Conservation (phyloP, 2,888 invertebrate genomes). For the Dioctria linearis region DNA sequence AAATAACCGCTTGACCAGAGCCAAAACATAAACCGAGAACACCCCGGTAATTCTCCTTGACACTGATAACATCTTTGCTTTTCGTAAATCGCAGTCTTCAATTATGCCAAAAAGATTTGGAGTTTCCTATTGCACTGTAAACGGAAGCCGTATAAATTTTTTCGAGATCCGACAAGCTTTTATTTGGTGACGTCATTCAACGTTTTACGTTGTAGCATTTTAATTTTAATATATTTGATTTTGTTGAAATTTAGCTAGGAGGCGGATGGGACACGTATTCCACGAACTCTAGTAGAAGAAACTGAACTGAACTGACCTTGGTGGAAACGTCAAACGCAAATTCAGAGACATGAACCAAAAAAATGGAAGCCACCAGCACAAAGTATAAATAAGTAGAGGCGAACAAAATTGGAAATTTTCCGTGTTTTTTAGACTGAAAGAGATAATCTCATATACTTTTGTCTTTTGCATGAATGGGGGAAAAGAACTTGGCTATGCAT, state of each 20-base stretch:
- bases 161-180: not conserved
- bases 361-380: too few species aligned
- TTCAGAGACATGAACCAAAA: not conserved
- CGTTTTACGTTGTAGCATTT: not conserved
- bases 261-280: conserved; percentile 34
- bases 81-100: conserved; percentile 4
- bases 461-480: too few species aligned
- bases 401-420: too few species aligned
- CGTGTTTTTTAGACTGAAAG: too few species aligned
- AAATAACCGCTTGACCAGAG: conserved; percentile 57
- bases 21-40: conserved; percentile 48
- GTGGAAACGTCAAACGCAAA: conserved; percentile 8
- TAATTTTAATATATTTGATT: not conserved
- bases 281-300: conserved; percentile 31
- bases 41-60: conserved; percentile 57
- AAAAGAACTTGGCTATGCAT: too few species aligned
- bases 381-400: too few species aligned
- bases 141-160: conserved; percentile 18
- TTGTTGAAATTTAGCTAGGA: not conserved
- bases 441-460: too few species aligned
- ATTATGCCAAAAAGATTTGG: not conserved
- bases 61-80: conserved; percentile 61
- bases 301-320: conserved; percentile 16
- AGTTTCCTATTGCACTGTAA: not conserved
- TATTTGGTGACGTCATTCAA: not conserved